These are phyloP conservation scores for Caranx melampygus DNA, from an alignment of 2,113 vertebrate species.

Conservation along the genomic window DNA sequence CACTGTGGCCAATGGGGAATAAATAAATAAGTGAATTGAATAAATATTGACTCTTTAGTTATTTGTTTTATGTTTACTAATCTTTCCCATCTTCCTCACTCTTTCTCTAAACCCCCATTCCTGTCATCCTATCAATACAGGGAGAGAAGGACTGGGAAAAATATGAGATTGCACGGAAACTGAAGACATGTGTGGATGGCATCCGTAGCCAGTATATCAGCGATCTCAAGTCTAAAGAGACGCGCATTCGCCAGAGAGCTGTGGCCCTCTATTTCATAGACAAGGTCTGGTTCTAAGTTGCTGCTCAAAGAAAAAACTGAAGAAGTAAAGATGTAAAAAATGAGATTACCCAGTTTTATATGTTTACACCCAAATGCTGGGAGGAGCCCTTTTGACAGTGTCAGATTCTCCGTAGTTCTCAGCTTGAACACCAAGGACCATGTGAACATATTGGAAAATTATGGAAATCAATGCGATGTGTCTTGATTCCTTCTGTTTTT, in stretches of 20 bases:
- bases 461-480: constrained; percentile 35
- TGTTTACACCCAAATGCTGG: constrained; percentile 1
- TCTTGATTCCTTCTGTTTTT: constrained; percentile 27
- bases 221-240: constrained; percentile 82
- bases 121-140: constrained; percentile 39
- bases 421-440: background rate
- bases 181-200: constrained; percentile 74
- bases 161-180: constrained; percentile 77
- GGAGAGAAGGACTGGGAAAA: constrained; percentile 85
- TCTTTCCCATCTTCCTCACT: background rate
- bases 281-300: constrained; percentile 66
- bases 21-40: too few species aligned
- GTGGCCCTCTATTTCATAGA: constrained; percentile 84
- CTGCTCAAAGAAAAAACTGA: background rate
- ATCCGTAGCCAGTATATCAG: constrained; percentile 75
- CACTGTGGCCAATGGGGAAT: too few species aligned
- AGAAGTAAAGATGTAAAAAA: background rate
- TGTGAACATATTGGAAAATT: constrained; percentile 42
- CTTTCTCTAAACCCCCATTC: background rate
- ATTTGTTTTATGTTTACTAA: background rate
- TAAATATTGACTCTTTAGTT: background rate
- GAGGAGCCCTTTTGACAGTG: constrained; percentile 2
- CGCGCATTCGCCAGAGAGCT: constrained; percentile 75
- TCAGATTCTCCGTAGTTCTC: background rate
- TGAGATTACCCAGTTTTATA: background rate